Evolutionary conservation across 2,797 vertebrate genomes (phyloP).

Genomic region (Galago senegalensis): DNA sequence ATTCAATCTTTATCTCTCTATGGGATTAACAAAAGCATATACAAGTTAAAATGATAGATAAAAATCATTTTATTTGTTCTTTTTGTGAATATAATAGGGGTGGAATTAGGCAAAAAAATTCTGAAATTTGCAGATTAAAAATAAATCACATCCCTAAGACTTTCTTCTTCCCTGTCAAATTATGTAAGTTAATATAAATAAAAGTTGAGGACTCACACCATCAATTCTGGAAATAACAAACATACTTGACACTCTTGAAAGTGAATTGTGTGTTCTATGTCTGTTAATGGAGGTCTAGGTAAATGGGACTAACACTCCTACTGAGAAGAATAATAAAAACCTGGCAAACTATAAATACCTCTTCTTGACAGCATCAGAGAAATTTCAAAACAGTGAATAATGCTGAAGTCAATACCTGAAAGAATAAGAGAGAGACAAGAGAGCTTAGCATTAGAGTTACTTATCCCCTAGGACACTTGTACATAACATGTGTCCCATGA

Average conservation of each 20-base stretch:
- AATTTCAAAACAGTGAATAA: conserved; percentile 1
- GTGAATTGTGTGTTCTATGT: conserved; percentile 20
- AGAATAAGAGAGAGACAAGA: background rate
- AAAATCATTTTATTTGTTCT: background rate
- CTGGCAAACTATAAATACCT: background rate
- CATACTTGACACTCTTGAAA: background rate
- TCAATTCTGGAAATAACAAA: conserved; percentile 50
- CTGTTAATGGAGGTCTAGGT: background rate
- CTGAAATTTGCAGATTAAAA: background rate
- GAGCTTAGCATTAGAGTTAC: background rate
- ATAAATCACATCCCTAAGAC: background rate
- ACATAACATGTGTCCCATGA: background rate
- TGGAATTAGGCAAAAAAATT: background rate
- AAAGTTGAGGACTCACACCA: conserved; percentile 27
- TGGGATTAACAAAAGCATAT: background rate
- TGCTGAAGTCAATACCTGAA: background rate
- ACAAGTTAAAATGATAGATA: background rate
- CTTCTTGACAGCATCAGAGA: background rate
- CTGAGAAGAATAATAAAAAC: conserved; percentile 37
- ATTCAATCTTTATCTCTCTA: background rate
- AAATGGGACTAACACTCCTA: background rate
- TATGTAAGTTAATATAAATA: background rate
- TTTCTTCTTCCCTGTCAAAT: background rate
- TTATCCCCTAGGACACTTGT: background rate
- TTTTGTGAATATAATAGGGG: background rate